Evolutionary conservation across 2,888 invertebrate species (phyloP).

Genomic region (Melanophora roralis): DNA sequence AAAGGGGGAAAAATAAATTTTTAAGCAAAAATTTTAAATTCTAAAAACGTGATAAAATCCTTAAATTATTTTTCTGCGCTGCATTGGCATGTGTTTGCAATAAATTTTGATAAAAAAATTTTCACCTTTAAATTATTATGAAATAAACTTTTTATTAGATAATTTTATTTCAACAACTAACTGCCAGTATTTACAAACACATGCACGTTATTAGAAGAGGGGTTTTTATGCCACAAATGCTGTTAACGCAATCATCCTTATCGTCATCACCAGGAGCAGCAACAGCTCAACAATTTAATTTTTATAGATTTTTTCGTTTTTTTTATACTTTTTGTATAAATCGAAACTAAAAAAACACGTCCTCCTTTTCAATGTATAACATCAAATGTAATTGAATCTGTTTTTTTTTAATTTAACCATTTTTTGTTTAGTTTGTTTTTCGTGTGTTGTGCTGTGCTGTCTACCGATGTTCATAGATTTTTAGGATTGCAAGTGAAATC

Average conservation of each 20-base stretch:
- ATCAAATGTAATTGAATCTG: conserved; percentile 52
- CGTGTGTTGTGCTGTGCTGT: background rate
- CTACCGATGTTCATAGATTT: background rate
- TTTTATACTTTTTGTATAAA: background rate
- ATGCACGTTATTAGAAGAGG: background rate
- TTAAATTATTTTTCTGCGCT: background rate
- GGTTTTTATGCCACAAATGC: conserved; percentile 25
- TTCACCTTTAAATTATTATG: conserved; percentile 44
- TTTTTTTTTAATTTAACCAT: background rate
- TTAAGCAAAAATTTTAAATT: no score
- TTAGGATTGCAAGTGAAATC: conserved; percentile 18
- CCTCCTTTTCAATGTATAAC: conserved; percentile 44
- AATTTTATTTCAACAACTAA: conserved; percentile 39
- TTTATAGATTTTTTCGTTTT: conserved; percentile 40
- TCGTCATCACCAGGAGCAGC: background rate
- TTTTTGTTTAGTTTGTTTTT: background rate
- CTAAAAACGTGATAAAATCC: background rate
- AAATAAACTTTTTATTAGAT: conserved; percentile 38
- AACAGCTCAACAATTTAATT: conserved; percentile 6
- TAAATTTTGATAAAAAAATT: conserved; percentile 5
- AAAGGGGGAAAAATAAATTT: no score
- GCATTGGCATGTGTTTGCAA: background rate
- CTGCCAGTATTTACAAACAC: conserved; percentile 15
- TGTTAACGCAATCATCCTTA: background rate
- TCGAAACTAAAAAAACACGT: conserved; percentile 42